Percentiles rank a stretch among this genome's conserved stretches.
Evolutionary conservation across 2,113 vertebrate genomes (phyloP).

Genomic region (Prunella fulvescens): DNA sequence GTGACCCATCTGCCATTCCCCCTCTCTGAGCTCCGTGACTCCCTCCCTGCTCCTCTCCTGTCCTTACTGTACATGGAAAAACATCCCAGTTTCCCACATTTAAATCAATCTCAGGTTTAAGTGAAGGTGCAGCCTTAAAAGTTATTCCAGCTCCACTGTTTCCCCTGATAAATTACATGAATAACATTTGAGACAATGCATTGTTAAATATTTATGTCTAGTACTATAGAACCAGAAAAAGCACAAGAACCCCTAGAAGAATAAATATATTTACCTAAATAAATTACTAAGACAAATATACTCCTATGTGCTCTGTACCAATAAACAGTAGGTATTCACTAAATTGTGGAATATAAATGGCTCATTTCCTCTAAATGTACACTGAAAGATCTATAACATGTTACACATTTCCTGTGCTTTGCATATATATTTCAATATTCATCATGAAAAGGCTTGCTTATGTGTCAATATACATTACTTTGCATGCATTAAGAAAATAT

Average conservation of each 20-base stretch:
- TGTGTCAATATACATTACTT: constrained; percentile 86
- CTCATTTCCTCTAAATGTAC: constrained; percentile 86
- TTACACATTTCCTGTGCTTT: constrained; percentile 83
- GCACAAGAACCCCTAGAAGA: constrained; percentile 80
- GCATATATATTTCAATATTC: constrained; percentile 90
- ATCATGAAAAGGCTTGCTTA: constrained; percentile 84
- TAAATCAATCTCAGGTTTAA: constrained; percentile 80
- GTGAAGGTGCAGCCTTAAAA: constrained; percentile 78
- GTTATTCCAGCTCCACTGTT: constrained; percentile 77
- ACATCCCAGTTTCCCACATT: constrained; percentile 40
- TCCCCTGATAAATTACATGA: constrained; percentile 84
- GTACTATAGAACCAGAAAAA: constrained; percentile 79
- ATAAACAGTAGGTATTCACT: constrained; percentile 88
- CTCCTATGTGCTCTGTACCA: constrained; percentile 84
- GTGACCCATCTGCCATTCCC: rapidly evolving
- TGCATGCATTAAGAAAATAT: constrained; percentile 80
- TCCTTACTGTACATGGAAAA: constrained; percentile 10
- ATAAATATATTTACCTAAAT: constrained; percentile 90
- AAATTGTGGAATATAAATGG: constrained; percentile 89
- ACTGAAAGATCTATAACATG: constrained; percentile 86
- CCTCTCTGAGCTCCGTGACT: background rate
- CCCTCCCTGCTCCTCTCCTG: background rate
- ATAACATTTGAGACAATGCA: constrained; percentile 86
- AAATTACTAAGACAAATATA: constrained; percentile 89
- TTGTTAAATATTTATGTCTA: constrained; percentile 86